Evolutionary conservation across 2,113 vertebrate genomes (phyloP).

Genomic region (human (Homo sapiens)): GRCh38 chr17:9464501-9465000

Average conservation of each 20-base stretch:
- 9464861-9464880: fast-evolving
- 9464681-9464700: fast-evolving
- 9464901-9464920: no score
- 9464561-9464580: neutral
- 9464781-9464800: no score
- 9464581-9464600: neutral
- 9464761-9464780: no score
- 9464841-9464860: no score
- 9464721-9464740: neutral
- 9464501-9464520: neutral
- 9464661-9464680: neutral
- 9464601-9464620: neutral
- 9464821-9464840: no score
- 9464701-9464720: neutral
- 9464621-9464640: neutral
- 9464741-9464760: no score
- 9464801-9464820: no score
- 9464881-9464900: no score
- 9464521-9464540: neutral
- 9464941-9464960: no score
- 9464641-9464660: neutral
- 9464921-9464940: no score
- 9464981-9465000: no score
- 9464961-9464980: no score
- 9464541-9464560: neutral